Evolutionary conservation across 2,888 invertebrate species (phyloP).

Genomic region (Troilus luridus): DNA sequence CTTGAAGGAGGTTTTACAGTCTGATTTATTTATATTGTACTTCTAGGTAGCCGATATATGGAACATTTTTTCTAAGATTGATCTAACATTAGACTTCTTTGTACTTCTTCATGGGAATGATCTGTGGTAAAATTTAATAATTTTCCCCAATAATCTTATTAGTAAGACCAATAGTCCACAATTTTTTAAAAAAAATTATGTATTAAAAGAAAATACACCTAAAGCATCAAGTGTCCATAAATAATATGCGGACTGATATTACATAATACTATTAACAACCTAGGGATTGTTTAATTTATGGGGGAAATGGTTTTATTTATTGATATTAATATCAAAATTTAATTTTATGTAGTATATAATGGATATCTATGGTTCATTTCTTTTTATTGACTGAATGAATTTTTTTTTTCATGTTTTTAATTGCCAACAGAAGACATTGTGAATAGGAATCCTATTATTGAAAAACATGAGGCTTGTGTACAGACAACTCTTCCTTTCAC

Average conservation of each 20-base stretch:
- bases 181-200: too few relatives aligned
- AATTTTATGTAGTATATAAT: background rate
- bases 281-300: background rate
- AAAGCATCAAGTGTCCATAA: too few relatives aligned
- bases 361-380: background rate
- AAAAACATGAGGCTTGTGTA: slow-evolving; percentile 52
- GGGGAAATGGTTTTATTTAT: background rate
- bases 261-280: too few relatives aligned
- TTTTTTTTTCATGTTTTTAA: background rate
- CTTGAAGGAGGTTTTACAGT: background rate
- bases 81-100: too few relatives aligned
- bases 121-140: too few relatives aligned
- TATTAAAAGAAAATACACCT: too few relatives aligned
- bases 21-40: background rate
- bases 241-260: too few relatives aligned
- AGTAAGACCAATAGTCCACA: too few relatives aligned
- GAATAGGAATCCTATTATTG: slow-evolving; percentile 23
- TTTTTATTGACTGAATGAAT: background rate
- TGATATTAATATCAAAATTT: background rate
- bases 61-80: too few relatives aligned
- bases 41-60: too few relatives aligned
- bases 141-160: too few relatives aligned
- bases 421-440: background rate
- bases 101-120: too few relatives aligned
- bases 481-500: slow-evolving; percentile 52